Evolutionary conservation across 2,888 invertebrate species (phyloP).

Genomic region (Nowickia ferox): DNA sequence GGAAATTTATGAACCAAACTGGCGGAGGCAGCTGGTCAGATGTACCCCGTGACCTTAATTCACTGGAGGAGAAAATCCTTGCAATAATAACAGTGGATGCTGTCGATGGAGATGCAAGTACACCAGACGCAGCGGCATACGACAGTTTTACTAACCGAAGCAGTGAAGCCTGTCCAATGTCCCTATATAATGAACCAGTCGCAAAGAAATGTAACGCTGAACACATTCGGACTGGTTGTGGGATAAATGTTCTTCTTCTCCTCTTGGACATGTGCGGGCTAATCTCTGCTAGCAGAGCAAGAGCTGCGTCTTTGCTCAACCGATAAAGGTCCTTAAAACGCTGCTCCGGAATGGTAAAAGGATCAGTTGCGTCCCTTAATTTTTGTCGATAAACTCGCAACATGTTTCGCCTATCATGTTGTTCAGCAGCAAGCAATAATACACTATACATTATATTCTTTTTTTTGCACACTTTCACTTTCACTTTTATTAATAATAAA

Average conservation of each 20-base stretch:
- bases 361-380: conserved; percentile 23
- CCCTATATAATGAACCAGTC: conserved; percentile 27
- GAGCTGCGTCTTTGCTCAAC: not conserved
- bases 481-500: too few species aligned
- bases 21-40: conserved; percentile 23
- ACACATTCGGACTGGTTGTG: conserved; percentile 26
- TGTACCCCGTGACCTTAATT: conserved; percentile 7
- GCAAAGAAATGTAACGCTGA: conserved; percentile 27
- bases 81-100: conserved; percentile 29
- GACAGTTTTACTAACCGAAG: conserved; percentile 23
- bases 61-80: conserved; percentile 15
- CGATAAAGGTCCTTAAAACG: conserved; percentile 39
- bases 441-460: too few species aligned
- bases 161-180: conserved; percentile 42
- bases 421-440: too few species aligned
- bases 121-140: conserved; percentile 25
- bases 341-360: conserved; percentile 36
- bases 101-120: not conserved
- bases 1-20: too few species aligned
- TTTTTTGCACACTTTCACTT: too few species aligned
- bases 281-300: not conserved
- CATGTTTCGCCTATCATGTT: not conserved
- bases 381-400: not conserved
- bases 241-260: conserved; percentile 21
- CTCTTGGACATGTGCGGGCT: too few species aligned